These are phyloP conservation scores for Caiman crocodilus DNA, from an alignment of 2,797 vertebrate genomes.

Conservation along the genomic window DNA sequence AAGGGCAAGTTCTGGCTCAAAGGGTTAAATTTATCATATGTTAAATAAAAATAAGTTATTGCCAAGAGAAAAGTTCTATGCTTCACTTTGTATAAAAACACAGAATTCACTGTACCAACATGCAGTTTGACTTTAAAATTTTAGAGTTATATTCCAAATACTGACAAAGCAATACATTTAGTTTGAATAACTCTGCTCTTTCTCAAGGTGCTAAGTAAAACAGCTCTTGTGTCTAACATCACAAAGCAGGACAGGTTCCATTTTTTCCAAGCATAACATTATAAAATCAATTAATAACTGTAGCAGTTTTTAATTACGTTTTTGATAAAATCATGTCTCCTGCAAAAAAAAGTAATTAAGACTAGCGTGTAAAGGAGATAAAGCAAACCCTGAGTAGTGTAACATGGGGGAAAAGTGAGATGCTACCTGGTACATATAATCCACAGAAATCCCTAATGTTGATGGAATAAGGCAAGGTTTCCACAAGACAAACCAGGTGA, in stretches of 20 bases:
- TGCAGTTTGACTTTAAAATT: not conserved
- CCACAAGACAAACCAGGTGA: not conserved
- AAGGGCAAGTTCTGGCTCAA: not conserved
- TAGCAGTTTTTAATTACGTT: not conserved
- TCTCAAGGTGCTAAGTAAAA: not conserved
- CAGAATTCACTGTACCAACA: not conserved
- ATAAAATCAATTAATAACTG: not conserved
- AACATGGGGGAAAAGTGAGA: not conserved
- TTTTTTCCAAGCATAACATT: not conserved
- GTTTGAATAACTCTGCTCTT: not conserved
- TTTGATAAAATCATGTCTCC: not conserved
- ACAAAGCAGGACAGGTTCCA: not conserved
- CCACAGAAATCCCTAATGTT: not conserved
- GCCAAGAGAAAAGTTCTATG: not conserved
- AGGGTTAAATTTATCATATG: not conserved
- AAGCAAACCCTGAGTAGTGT: not conserved
- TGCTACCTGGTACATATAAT: not conserved
- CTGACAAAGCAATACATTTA: not conserved
- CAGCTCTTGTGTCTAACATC: not conserved
- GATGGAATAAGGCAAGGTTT: not conserved
- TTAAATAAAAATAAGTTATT: not conserved
- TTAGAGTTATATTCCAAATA: not conserved
- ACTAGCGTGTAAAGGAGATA: rapidly evolving
- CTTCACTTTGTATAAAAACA: not conserved
- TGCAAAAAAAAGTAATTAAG: not conserved